A percentile compares a stretch with the other conserved stretches of the same genome.
These are phyloP conservation scores for Ciconia stormi DNA, from an alignment of 2,113 vertebrate genomes.

Conservation along the genomic window DNA sequence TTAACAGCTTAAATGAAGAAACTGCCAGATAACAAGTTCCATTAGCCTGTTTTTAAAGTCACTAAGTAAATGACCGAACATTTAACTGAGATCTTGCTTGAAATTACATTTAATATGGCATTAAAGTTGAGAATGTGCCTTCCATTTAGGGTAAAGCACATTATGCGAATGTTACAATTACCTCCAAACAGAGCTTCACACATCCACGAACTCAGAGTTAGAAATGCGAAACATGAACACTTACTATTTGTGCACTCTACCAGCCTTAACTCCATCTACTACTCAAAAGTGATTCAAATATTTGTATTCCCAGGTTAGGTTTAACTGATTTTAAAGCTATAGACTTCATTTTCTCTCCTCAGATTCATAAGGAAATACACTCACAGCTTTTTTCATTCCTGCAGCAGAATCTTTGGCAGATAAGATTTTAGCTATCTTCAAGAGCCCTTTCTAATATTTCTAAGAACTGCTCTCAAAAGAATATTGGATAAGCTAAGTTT, in stretches of 20 bases:
- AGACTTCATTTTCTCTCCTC: not conserved
- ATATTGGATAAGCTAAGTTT: not conserved
- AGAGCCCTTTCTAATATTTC: not conserved
- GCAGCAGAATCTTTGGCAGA: not conserved
- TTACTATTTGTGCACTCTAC: not conserved
- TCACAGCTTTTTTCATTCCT: not conserved
- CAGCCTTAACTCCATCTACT: not conserved
- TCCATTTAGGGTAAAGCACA: not conserved
- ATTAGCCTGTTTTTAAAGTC: conserved; percentile 4
- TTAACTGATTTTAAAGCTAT: not conserved
- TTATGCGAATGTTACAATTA: not conserved
- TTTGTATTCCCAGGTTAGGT: not conserved
- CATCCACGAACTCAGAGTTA: not conserved
- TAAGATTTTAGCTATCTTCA: not conserved
- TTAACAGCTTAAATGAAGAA: conserved; percentile 26
- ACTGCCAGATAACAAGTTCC: not conserved
- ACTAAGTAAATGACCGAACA: not conserved
- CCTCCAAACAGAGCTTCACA: not conserved
- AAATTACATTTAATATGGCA: not conserved
- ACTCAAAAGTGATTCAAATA: not conserved
- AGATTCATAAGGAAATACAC: not conserved
- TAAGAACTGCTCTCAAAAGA: not conserved
- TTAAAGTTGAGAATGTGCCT: not conserved
- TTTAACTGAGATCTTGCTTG: not conserved
- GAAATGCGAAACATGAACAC: not conserved